A percentile compares a stretch with the other conserved stretches of the same genome.
phyloP scores from a whole-genome alignment of 2,113 vertebrate species.

The Haliaeetus leucogaster region DNA sequence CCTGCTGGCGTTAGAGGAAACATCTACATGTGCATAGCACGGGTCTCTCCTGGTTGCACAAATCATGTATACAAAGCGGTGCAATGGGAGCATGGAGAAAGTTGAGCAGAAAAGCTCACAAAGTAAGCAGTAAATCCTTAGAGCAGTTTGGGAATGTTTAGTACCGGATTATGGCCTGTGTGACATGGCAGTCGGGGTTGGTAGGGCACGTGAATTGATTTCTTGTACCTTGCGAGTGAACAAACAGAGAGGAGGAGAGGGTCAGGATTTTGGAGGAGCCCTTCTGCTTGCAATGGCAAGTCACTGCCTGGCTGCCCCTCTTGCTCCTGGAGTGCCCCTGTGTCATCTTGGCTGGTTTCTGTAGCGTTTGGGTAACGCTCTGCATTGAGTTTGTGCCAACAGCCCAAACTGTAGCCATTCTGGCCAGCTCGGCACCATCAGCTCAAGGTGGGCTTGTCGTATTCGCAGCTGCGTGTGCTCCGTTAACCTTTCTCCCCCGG shows the following conservation, averaged over 20 bases:
- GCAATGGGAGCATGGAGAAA: not conserved
- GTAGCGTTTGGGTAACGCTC: accelerated
- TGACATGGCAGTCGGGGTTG: not conserved
- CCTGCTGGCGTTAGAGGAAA: not conserved
- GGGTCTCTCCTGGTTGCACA: not conserved
- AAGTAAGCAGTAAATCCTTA: not conserved
- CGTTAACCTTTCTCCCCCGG: too few relatives aligned
- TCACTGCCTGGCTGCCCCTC: not conserved
- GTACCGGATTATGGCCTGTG: not conserved
- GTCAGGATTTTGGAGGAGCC: not conserved
- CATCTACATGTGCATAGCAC: accelerated
- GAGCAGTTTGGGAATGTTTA: not conserved
- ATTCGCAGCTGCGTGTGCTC: accelerated
- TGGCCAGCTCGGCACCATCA: not conserved
- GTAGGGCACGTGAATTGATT: not conserved
- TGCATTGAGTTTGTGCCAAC: not conserved
- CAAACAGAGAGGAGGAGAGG: not conserved
- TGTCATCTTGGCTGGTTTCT: not conserved
- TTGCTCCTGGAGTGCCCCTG: not conserved
- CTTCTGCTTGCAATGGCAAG: not conserved
- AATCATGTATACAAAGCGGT: not conserved
- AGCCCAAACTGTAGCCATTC: not conserved
- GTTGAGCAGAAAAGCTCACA: not conserved
- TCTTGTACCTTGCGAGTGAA: not conserved
- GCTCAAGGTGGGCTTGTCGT: not conserved